Evolutionary conservation across 2,888 invertebrate genomes (phyloP).

Genomic region (Caenorhabditis drosophilae): DNA sequence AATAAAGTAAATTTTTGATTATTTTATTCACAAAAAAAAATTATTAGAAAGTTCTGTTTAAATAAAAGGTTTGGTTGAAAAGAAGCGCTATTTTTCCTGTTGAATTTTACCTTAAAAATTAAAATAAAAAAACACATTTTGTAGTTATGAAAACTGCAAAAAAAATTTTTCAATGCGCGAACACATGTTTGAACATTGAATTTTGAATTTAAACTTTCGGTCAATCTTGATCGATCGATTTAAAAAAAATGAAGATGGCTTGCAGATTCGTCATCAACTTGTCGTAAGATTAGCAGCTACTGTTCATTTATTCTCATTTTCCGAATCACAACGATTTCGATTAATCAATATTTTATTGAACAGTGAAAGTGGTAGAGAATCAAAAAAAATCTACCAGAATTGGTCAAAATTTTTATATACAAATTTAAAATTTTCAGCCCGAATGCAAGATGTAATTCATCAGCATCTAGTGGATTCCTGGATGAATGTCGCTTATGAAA

Average conservation of each 20-base stretch:
- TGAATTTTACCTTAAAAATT: not conserved
- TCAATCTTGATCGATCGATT: not conserved
- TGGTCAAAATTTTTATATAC: too few relatives aligned
- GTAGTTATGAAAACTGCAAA: too few relatives aligned
- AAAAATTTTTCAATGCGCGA: too few relatives aligned
- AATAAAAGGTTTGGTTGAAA: not conserved
- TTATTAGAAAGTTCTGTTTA: not conserved
- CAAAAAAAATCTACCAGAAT: too few relatives aligned
- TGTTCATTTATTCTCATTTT: slow-evolving; percentile 17
- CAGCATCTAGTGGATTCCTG: slow-evolving; percentile 26
- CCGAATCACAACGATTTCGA: slow-evolving; percentile 24
- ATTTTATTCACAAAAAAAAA: not conserved
- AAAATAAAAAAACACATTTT: not conserved
- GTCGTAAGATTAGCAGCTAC: slow-evolving; percentile 13
- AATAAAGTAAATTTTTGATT: slow-evolving; percentile 9
- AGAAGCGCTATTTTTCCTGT: not conserved
- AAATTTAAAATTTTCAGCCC: too few relatives aligned
- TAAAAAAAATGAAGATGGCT: not conserved
- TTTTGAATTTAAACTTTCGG: too few relatives aligned
- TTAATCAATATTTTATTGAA: slow-evolving; percentile 15
- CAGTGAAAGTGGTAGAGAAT: slow-evolving; percentile 26
- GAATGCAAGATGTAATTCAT: slow-evolving; percentile 18
- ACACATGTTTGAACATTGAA: too few relatives aligned
- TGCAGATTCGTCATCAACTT: slow-evolving; percentile 9
- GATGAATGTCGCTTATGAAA: slow-evolving; percentile 13